phyloP scores from a whole-genome alignment of 64 coral and sea anemone genomes.

The Montipora sp. region DNA sequence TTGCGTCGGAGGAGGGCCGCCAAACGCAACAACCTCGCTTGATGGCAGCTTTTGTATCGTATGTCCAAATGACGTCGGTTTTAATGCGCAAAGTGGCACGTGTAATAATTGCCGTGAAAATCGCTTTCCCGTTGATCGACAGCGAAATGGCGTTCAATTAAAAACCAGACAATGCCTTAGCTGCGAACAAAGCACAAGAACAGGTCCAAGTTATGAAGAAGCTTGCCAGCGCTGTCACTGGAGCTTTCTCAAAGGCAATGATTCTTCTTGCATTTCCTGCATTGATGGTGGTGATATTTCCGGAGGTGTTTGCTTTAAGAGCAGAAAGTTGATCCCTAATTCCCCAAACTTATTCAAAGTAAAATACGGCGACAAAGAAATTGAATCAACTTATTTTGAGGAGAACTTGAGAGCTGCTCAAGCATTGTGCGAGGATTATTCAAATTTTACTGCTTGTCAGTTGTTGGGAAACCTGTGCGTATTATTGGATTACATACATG shows the following conservation, averaged over 20 bases:
- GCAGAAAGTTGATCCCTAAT: too few relatives aligned
- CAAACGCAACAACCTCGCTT: slow-evolving; percentile 78
- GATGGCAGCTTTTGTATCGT: slow-evolving; percentile 92
- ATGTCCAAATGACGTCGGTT: slow-evolving; percentile 64
- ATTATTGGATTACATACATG: slow-evolving; percentile 66
- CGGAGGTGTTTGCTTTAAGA: slow-evolving; percentile 71
- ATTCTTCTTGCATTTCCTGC: slow-evolving; percentile 30
- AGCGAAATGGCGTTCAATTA: slow-evolving; percentile 19
- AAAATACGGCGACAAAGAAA: slow-evolving; percentile 65
- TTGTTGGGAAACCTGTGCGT: slow-evolving; percentile 94
- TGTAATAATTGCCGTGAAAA: slow-evolving; percentile 66
- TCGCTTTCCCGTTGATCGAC: slow-evolving; percentile 63
- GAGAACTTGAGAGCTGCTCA: slow-evolving; percentile 69
- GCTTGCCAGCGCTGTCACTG: slow-evolving; percentile 73
- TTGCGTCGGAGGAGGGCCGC: slow-evolving; percentile 1
- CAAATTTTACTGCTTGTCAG: slow-evolving; percentile 95
- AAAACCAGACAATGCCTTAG: slow-evolving; percentile 25
- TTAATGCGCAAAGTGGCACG: slow-evolving; percentile 35
- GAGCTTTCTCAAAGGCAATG: slow-evolving; percentile 36
- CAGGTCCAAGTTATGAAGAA: neutral
- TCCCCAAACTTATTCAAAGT: slow-evolving; percentile 42
- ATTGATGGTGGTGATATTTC: slow-evolving; percentile 6
- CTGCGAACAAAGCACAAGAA: slow-evolving; percentile 63
- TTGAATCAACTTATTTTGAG: slow-evolving; percentile 70
- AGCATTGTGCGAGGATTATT: slow-evolving; percentile 69